Conservation (phyloP, 2,113 vertebrate genomes). For the Triplophysa tibetana region DNA sequence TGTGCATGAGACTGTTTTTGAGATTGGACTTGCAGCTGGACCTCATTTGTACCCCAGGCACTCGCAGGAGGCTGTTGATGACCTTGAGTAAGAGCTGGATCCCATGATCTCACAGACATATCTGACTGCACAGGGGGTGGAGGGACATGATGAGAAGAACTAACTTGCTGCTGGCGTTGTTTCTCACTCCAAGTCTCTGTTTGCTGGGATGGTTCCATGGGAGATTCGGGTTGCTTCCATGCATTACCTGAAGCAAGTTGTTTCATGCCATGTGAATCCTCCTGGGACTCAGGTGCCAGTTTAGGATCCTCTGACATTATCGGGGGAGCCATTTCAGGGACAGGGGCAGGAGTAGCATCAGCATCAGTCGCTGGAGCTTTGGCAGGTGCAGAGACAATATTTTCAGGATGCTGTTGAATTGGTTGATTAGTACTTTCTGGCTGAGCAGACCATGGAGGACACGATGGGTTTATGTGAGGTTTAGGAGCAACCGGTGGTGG, state of each 20-base stretch:
- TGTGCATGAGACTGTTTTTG: slow-evolving; percentile 60
- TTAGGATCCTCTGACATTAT: slow-evolving; percentile 68
- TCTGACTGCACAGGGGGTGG: slow-evolving; percentile 54
- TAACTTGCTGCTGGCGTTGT: slow-evolving; percentile 29
- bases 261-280: slow-evolving; percentile 43
- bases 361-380: slow-evolving; percentile 68
- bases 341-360: slow-evolving; percentile 70
- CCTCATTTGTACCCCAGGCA: slow-evolving; percentile 61
- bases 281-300: slow-evolving; percentile 55
- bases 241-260: slow-evolving; percentile 48
- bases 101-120: slow-evolving; percentile 57
- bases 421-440: slow-evolving; percentile 69
- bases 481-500: slow-evolving; percentile 97
- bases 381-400: slow-evolving; percentile 71
- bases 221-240: slow-evolving; percentile 58
- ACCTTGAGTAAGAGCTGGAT: slow-evolving; percentile 53
- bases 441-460: slow-evolving; percentile 83
- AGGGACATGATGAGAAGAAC: slow-evolving; percentile 37
- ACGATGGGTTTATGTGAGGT: slow-evolving; percentile 80
- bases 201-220: slow-evolving; percentile 61
- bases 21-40: slow-evolving; percentile 58
- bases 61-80: slow-evolving; percentile 58
- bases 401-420: slow-evolving; percentile 77
- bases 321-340: slow-evolving; percentile 70
- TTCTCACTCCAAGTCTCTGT: slow-evolving; percentile 56